Evolutionary conservation across 1,140 invertebrate genomes (phyloP).

Genomic region (Hypsibius dujardini): DNA sequence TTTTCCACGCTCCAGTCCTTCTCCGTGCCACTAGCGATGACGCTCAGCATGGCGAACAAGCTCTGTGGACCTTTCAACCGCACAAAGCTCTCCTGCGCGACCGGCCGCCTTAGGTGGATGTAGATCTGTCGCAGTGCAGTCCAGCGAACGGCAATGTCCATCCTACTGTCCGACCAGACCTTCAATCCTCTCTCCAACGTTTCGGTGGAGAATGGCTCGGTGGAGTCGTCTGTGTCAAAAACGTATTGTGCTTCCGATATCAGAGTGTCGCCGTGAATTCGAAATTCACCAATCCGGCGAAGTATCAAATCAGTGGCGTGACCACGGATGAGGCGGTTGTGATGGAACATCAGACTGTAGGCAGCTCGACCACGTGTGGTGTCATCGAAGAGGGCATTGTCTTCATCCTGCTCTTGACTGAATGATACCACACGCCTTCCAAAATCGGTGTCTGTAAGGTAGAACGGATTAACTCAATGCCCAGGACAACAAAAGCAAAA

Average conservation of each 20-base stretch:
- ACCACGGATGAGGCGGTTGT: not conserved
- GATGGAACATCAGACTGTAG: conserved; percentile 1
- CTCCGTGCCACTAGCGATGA: not conserved
- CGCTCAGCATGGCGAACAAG: not conserved
- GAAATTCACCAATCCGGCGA: not conserved
- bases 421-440: not conserved
- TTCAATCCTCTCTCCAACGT: not conserved
- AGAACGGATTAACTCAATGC: too few relatives aligned
- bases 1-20: not conserved
- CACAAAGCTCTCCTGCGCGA: not conserved
- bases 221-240: not conserved
- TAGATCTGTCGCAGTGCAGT: conserved; percentile 1
- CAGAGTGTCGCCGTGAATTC: conserved; percentile 2
- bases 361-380: not conserved
- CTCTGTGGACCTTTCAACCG: not conserved
- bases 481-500: not conserved
- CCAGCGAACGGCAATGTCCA: conserved; percentile 9
- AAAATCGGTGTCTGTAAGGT: conserved; percentile 12
- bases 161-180: not conserved
- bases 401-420: not conserved
- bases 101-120: not conserved
- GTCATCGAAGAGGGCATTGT: not conserved
- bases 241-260: not conserved
- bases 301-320: not conserved
- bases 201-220: conserved; percentile 7